A percentile compares a stretch with the other conserved stretches of the same genome.
phyloP scores from a whole-genome alignment of 2,888 invertebrate species.

The Vesta saturnalis region DNA sequence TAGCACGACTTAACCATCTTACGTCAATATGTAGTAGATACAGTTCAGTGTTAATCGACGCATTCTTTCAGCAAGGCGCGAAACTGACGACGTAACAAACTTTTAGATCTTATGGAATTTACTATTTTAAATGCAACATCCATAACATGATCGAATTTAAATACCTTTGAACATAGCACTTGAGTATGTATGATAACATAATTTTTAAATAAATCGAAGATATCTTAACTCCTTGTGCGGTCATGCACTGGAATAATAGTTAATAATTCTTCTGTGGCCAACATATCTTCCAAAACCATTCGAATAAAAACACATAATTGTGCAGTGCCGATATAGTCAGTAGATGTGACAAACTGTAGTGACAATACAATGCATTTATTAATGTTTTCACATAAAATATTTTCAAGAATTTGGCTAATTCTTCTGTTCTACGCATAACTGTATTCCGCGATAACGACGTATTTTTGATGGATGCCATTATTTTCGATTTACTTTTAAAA shows the following conservation, averaged over 20 bases:
- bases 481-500: neutral
- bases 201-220: conserved; percentile 38
- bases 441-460: conserved; percentile 24
- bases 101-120: too few relatives aligned
- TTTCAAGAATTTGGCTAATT: conserved; percentile 27
- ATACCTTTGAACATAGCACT: too few relatives aligned
- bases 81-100: too few relatives aligned
- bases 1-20: too few relatives aligned
- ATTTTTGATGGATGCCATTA: neutral
- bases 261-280: conserved; percentile 40
- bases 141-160: too few relatives aligned
- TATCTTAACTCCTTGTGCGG: conserved; percentile 42
- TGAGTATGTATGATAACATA: too few relatives aligned
- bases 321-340: conserved; percentile 39
- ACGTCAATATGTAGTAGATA: too few relatives aligned
- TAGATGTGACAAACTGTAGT: conserved; percentile 25
- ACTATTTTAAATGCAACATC: too few relatives aligned
- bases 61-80: too few relatives aligned
- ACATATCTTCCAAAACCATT: conserved; percentile 40
- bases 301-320: too few relatives aligned
- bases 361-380: conserved; percentile 28
- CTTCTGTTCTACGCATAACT: conserved; percentile 34
- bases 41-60: too few relatives aligned
- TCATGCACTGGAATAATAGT: conserved; percentile 40
- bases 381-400: conserved; percentile 31